phyloP scores from a whole-genome alignment of 2,888 invertebrate species.

The Plagodis dolabraria region DNA sequence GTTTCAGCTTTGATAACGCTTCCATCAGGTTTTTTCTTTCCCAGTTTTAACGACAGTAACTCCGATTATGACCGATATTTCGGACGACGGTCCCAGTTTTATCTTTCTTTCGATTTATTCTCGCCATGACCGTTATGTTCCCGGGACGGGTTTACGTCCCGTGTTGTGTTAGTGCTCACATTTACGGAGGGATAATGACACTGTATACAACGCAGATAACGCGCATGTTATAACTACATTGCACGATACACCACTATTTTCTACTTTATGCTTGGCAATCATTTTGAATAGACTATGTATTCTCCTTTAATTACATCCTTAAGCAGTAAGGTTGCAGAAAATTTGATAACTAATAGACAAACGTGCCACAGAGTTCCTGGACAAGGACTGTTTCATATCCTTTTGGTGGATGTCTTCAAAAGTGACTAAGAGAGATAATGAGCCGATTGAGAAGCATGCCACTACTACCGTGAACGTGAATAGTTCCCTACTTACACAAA shows the following conservation, averaged over 20 bases:
- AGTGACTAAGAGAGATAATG: too few relatives aligned
- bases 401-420: too few relatives aligned
- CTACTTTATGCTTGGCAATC: conserved; percentile 3
- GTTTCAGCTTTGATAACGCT: conserved; percentile 75
- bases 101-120: conserved; percentile 55
- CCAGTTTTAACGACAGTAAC: conserved; percentile 59
- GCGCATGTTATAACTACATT: conserved; percentile 19
- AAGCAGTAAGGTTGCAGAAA: background rate
- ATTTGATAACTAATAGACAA: conserved; percentile 6
- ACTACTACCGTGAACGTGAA: too few relatives aligned
- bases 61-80: conserved; percentile 63
- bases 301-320: background rate
- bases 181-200: conserved; percentile 35
- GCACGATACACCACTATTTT: conserved; percentile 19
- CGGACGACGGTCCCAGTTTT: conserved; percentile 58
- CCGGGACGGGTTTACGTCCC: conserved; percentile 37
- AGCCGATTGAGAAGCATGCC: too few relatives aligned
- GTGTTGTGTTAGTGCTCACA: conserved; percentile 42
- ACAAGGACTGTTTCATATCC: too few relatives aligned
- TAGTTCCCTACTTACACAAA: too few relatives aligned
- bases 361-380: too few relatives aligned
- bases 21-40: conserved; percentile 50
- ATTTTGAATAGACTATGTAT: conserved; percentile 4
- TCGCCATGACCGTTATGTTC: conserved; percentile 48
- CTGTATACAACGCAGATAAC: conserved; percentile 33